phyloP scores from a whole-genome alignment of 2,113 vertebrate genomes.

The Pelvicachromis taeniatus region DNA sequence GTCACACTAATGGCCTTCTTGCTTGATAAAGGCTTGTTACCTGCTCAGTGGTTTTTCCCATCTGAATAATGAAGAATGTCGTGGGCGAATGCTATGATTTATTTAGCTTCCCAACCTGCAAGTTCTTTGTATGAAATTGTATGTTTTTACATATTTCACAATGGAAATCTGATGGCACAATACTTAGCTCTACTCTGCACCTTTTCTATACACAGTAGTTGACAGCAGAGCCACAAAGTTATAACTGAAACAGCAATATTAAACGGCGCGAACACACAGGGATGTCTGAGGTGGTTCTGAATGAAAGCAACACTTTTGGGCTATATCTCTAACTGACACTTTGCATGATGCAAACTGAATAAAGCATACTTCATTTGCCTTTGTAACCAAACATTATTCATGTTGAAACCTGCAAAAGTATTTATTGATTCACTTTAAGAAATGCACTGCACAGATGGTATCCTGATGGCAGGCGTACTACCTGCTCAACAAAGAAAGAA shows the following conservation, averaged over 20 bases:
- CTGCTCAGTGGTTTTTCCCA: conserved; percentile 17
- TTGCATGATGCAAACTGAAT: background rate
- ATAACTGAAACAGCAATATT: background rate
- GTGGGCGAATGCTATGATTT: background rate
- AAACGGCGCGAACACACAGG: background rate
- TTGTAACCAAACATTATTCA: background rate
- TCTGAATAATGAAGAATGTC: conserved; percentile 57
- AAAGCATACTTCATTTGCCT: background rate
- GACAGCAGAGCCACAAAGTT: background rate
- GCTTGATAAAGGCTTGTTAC: conserved; percentile 27
- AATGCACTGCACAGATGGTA: too few species aligned
- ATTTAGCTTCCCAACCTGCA: background rate
- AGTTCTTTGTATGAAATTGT: background rate
- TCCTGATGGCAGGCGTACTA: background rate
- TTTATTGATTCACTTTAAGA: background rate
- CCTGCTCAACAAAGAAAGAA: background rate
- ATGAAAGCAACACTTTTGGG: background rate
- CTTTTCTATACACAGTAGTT: background rate
- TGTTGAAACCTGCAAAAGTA: background rate
- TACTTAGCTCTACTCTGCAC: background rate
- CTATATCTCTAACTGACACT: background rate
- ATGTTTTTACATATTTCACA: background rate
- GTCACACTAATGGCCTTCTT: conserved; percentile 40
- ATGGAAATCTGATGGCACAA: background rate
- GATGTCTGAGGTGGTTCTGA: background rate